Evolutionary conservation across 1,140 invertebrate species (phyloP), one percentile per base, ranked within the genome.

Genomic region (Ceratina calcarata): DNA sequence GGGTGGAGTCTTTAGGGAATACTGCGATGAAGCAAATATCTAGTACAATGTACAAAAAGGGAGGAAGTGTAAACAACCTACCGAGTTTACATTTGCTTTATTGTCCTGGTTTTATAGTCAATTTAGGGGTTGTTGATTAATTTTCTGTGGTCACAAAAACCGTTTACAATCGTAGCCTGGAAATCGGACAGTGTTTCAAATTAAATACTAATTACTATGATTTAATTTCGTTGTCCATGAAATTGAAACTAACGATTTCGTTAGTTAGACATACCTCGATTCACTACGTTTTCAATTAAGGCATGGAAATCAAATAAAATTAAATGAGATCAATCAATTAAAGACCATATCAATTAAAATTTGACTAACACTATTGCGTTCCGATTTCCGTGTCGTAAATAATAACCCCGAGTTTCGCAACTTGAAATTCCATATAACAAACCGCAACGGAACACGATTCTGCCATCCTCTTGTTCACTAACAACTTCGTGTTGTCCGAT

Each of bases 381-480:
- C 3, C 37, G 37, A 45, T 45, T 10, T 7, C 37, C 37, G 37
- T 10, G 37, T 6, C 3, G 37, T 15, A n/a, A 55, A 55, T n/a
- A n/a, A 55, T 55, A n/a, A 45, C 10, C 10, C 1, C 8, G 22
- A 68, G 49, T 66, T 37, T 20, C 64, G 32, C 64, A 20, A 37
- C 24, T 53, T 53, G n/a, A 8, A 66, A 49, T 67, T 24, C 15
- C 20, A 22, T 53, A 18, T 45, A 45, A 27, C 49, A 27, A 68
- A 53, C 22, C 53, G 13, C 16, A 24, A 7, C 16, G n/a, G 66
- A 53, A 68, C 66, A 68, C 66, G 66, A 53, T 68, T 68, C 49
- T 13, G 45, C 66, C 22, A 68, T 68, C 22, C 66, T 68, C 45
- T 68, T 53, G 66, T 60, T n/a, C 3, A 58, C 45, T 22, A 24